Evolutionary conservation across 1,140 invertebrate species (phyloP), one percentile per base, ranked within the genome.

Genomic region (Kradibia gibbosae): DNA sequence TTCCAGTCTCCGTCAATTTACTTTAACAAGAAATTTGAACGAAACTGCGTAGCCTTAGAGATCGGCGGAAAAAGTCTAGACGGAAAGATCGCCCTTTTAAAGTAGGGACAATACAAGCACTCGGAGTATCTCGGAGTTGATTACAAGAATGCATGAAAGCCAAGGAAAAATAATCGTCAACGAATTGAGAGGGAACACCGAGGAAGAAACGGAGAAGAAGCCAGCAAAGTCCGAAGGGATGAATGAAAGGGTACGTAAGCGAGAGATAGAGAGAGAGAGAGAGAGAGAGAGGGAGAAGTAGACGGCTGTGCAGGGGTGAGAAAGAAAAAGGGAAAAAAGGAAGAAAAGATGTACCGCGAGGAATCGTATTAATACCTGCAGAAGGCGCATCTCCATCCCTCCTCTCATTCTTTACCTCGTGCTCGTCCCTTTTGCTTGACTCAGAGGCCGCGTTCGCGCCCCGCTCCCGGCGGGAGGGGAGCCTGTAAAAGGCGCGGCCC

Each of bases 401-500:
- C 22, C 71, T 55, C 45, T 28, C 48, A 50, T 45, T 48, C 74
- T 62, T 22, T 45, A 31, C 17, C 62, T 53, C 42, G 3, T 34
- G 2, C 76, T 57, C n/a, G 20, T 57, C 20, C 70, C 50, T 34
- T 15, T n/a, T 20, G 17, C 20, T n/a, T 42, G 22, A 20, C 34
- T 53, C 8, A 31, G 2, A 25, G 11, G 2, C 17, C 28, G 8
- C 71, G 45, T 73, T 67, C 62, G 36, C 62, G 62, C 62, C 4
- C 17, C 17, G 71, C 45, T 57, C 45, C 53, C 36, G 22, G 39
- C 31, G 36, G 13, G 60, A 36, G 53, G 55, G 39, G 39, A 28
- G 45, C 48, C 65, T 78, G 75, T 78, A 78, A 67, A 73, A 73
- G 80, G 80, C 75, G 62, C 74, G 74, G 80, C 55, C 28, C 74